Base-by-base conservation (phyloP, 2,797 vertebrate species). In the Catostomus latipinnis region DNA sequence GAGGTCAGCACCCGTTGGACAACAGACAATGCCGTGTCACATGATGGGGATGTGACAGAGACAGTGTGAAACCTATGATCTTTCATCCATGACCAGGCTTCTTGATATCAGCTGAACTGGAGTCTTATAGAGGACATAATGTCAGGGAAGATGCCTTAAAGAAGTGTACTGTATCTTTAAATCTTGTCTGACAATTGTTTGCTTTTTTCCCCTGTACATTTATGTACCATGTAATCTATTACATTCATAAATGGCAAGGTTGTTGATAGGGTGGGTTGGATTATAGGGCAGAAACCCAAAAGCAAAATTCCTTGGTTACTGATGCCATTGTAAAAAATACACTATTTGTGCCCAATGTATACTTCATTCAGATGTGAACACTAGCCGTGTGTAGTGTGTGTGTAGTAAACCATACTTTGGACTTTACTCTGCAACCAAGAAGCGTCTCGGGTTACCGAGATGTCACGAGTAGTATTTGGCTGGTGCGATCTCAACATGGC, bases 1-100 rank as follows among this genome's bases (percentile, higher is more conserved):
- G 87, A 87, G 89, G 89, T 89, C 77, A 83, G 85, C 82, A 76
- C 86, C 88, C 83, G 34, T 77, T 60, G 66, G 80, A 16, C 75
- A 91, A 86, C 89, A 54, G 86, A 91, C 89, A 84, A 88, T 4
- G n/a, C 80, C 82, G 62, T 82, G 84, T 88, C 84, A 86, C 76
- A 83, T 86, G 86, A 85, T 67, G 34, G 73, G 86, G 83, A 89
- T 82, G 83, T 83, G 88, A 92, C 88, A 92, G 84, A 93, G 88
- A 92, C 82, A 66, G 85, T 90, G 91, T 89, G 87, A 91, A 93
- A 84, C 86, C 92, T 88, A 89, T 85, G 89, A 90, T 88, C 89
- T 84, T 76, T 65, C 67, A 71, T 43, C 67, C 18, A 2, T 71
- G 58, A 73, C 18, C 18, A 57, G 66, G 68, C 43, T 65, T 46